Percentiles rank a stretch among this genome's conserved stretches.
Evolutionary conservation across 1,140 invertebrate species (phyloP).

Genomic region (Procambarus clarkii): DNA sequence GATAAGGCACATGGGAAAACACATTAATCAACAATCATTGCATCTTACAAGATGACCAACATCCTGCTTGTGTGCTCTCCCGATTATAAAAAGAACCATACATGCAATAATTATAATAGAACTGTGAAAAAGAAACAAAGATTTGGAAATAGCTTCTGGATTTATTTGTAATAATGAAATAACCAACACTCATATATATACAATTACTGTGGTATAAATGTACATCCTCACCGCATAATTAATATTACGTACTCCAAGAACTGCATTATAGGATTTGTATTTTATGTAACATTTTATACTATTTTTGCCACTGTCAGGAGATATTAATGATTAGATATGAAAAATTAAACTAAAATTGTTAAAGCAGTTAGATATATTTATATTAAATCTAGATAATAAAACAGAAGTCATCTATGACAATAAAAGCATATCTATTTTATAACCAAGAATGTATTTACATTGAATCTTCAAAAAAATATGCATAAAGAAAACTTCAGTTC

Average conservation of each 20-base stretch:
- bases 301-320: background rate
- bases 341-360: background rate
- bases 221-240: conserved; percentile 19
- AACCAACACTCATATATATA: conserved; percentile 33
- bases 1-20: no score
- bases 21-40: no score
- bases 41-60: no score
- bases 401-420: no score
- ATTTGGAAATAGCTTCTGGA: conserved; percentile 15
- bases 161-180: conserved; percentile 45
- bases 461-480: no score
- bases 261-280: background rate
- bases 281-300: background rate
- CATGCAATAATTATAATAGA: no score
- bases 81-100: no score
- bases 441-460: no score
- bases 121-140: background rate
- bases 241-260: conserved; percentile 2
- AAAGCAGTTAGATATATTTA: background rate
- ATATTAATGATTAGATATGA: background rate
- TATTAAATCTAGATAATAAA: no score
- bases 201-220: conserved; percentile 38
- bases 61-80: no score
- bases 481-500: no score
- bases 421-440: no score